Evolutionary conservation across 92 coral and sea anemone species (phyloP), one percentile per base, ranked within the genome.

Genomic region (Paramuricea clavata): DNA sequence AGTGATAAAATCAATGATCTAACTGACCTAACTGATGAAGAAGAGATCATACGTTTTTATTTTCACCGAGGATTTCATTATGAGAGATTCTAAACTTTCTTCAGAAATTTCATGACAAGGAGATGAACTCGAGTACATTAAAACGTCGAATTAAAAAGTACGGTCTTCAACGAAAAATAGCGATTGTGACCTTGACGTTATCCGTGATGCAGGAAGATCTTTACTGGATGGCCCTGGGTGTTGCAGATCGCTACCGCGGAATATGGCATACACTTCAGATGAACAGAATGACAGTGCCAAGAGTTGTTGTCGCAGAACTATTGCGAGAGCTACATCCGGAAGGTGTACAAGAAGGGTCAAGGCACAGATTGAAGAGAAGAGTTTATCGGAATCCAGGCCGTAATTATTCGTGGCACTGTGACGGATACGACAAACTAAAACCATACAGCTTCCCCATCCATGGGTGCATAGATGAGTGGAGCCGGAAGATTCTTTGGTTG

Each of bases 321-420:
- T 72, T 91, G 35, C 64, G 83, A 77, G 90, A 90, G 84, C 75
- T 90, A 86, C 90, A 90, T 67, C 87, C 87, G 44, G 87, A 89
- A 73, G 90, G 93, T 36, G 68, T 74, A 22, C 87, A 19, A 68
- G 62, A 70, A 67, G 79, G 87, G 74, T 85, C 76, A 78, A 85
- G 76, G 27, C 92, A 89, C 86, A 47, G 83, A 62, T 80, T 85
- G 83, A 87, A 57, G 44, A 85, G 92, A 76, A 47, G 89, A n/a
- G 67, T 87, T 22, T 89, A 89, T 54, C 92, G 76, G 43, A 76
- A 76, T 49, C 62, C 72, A 36, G 90, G 90, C 68, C 92, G 91
- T 33, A 83, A 86, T 54, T 73, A 36, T 47, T 36, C 91, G 16
- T 82, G 89, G 91, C 91, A 87, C 75, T 82, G 84, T 28, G 88